Percentiles rank a stretch among this genome's conserved stretches.
Conservation (phyloP, 2,113 vertebrate genomes). For the Athene cunicularia region DNA sequence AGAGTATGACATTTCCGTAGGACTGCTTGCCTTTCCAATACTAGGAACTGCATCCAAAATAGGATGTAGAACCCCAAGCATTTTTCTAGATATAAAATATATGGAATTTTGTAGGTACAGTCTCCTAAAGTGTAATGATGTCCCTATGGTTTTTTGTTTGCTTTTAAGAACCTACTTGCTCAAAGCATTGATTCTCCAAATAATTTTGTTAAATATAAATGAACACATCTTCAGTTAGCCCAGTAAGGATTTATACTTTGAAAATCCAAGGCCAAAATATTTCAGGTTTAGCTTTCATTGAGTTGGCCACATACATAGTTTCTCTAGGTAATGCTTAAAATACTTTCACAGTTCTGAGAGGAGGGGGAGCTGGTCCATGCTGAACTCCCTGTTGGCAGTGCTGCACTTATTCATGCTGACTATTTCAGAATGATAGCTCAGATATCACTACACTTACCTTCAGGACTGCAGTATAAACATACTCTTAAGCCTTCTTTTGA, state of each 20-base stretch:
- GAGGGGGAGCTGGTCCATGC: background rate
- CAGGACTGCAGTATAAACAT: background rate
- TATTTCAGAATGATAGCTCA: background rate
- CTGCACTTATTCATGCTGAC: background rate
- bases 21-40: background rate
- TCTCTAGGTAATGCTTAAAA: background rate
- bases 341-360: background rate
- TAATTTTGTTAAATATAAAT: background rate
- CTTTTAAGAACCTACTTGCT: background rate
- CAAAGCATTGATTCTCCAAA: background rate
- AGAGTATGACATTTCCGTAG: background rate
- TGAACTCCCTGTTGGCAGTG: background rate
- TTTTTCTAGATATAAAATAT: background rate
- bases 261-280: background rate
- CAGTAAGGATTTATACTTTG: background rate
- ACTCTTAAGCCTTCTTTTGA: background rate
- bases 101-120: background rate
- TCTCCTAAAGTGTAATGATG: rapidly evolving
- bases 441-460: background rate
- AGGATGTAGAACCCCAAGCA: background rate
- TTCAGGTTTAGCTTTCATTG: background rate
- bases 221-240: background rate
- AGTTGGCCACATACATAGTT: background rate
- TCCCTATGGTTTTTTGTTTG: background rate
- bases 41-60: background rate